Percentiles rank a stretch among this genome's conserved stretches.
phyloP scores from a whole-genome alignment of 1,140 invertebrate genomes.

The Drosophila equinoxialis region DNA sequence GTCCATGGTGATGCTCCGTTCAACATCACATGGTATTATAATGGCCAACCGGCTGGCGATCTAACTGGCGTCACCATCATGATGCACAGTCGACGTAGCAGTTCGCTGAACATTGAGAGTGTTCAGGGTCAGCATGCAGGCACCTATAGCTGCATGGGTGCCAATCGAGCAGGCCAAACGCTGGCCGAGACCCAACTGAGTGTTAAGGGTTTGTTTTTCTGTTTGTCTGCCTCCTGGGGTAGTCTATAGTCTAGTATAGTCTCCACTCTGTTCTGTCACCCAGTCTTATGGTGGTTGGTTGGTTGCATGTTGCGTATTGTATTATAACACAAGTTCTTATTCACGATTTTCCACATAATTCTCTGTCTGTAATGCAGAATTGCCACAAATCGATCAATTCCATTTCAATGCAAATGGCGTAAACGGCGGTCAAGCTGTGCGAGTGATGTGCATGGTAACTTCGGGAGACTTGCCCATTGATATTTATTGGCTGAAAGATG shows the following conservation, averaged over 20 bases:
- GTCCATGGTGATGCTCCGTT: constrained; percentile 91
- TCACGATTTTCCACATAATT: constrained; percentile 46
- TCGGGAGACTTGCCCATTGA: constrained; percentile 88
- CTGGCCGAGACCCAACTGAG: constrained; percentile 84
- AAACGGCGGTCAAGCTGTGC: constrained; percentile 88
- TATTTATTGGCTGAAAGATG: constrained; percentile 86
- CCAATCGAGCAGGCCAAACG: constrained; percentile 90
- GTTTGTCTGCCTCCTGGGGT: constrained; percentile 17
- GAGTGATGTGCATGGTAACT: constrained; percentile 88
- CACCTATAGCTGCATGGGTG: constrained; percentile 88
- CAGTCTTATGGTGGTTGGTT: constrained; percentile 47
- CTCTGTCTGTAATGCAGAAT: constrained; percentile 73
- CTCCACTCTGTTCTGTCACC: constrained; percentile 19
- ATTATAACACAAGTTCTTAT: constrained; percentile 42
- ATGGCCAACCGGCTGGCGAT: constrained; percentile 84
- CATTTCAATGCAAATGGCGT: constrained; percentile 87
- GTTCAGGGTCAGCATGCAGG: constrained; percentile 88
- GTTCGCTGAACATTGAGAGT: constrained; percentile 89
- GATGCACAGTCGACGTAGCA: constrained; percentile 84
- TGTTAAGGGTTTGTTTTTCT: constrained; percentile 84
- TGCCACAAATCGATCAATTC: constrained; percentile 88
- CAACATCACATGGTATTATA: constrained; percentile 90
- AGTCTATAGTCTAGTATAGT: constrained; percentile 39
- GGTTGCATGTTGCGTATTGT: constrained; percentile 44
- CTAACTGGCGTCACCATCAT: constrained; percentile 78